phyloP scores from a whole-genome alignment of 2,888 invertebrate genomes.

The Polyploca ridens region DNA sequence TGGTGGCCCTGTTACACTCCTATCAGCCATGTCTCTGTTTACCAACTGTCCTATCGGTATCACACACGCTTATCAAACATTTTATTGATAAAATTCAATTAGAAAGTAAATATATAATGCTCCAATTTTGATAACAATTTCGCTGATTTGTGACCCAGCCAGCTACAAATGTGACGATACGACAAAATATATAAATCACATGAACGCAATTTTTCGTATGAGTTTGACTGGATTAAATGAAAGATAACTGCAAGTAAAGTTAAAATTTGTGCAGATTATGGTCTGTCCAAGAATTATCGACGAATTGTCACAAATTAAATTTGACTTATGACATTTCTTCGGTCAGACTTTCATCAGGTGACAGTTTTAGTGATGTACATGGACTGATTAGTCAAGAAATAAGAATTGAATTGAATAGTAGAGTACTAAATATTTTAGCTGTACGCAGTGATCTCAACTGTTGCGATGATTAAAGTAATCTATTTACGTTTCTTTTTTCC shows the following conservation, averaged over 20 bases:
- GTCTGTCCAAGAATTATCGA: not conserved
- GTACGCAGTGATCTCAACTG: too few species aligned
- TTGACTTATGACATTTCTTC: too few species aligned
- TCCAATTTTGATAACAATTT: conserved; percentile 71
- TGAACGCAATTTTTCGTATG: not conserved
- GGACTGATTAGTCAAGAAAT: too few species aligned
- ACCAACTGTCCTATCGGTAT: conserved; percentile 38
- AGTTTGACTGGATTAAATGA: not conserved
- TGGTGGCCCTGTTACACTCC: conserved; percentile 27
- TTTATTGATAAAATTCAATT: conserved; percentile 45
- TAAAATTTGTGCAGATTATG: not conserved
- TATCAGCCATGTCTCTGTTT: conserved; percentile 47
- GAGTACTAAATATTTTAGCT: too few species aligned
- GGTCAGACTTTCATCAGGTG: not conserved
- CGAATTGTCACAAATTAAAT: not conserved
- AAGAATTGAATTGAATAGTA: too few species aligned
- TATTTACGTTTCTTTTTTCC: too few species aligned
- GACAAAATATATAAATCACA: not conserved
- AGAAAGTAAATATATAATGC: conserved; percentile 53
- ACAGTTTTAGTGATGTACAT: not conserved
- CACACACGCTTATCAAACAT: conserved; percentile 45
- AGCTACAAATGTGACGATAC: not conserved
- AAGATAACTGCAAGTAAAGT: not conserved
- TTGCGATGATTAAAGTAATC: too few species aligned
- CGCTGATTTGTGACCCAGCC: conserved; percentile 18